These are phyloP conservation scores for Drosophila percnosoma DNA, from an alignment of 2,888 invertebrate genomes.

Conservation along the genomic window DNA sequence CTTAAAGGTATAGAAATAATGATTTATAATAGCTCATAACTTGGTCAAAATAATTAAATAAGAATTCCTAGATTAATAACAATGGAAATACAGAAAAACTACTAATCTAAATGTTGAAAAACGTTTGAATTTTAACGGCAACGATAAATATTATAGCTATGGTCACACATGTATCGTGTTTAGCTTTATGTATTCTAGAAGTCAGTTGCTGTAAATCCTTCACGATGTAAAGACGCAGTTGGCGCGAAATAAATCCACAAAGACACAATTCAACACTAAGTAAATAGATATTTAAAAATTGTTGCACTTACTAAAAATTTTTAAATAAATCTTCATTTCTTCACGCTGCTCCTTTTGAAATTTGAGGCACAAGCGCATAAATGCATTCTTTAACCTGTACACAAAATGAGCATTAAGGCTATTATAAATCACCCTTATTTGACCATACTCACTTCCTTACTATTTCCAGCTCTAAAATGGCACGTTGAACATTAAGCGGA, in stretches of 20 bases:
- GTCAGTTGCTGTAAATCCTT: no score
- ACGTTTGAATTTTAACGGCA: no score
- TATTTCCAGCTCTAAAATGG: constrained; percentile 74
- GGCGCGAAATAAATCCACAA: no score
- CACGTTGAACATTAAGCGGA: constrained; percentile 73
- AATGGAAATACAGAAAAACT: no score
- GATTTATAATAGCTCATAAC: no score
- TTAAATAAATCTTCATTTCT: constrained; percentile 59
- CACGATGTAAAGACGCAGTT: no score
- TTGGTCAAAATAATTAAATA: background rate
- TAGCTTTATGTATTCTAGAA: no score
- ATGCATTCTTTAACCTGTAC: constrained; percentile 63
- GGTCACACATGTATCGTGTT: no score
- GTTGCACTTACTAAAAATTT: constrained; percentile 59
- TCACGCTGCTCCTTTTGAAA: constrained; percentile 33
- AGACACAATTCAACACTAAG: no score
- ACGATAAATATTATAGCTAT: no score
- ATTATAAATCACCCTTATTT: background rate
- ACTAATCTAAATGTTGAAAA: no score
- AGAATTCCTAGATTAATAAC: background rate
- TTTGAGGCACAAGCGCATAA: constrained; percentile 56
- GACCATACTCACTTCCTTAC: constrained; percentile 70
- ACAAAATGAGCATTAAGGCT: background rate
- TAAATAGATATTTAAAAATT: background rate
- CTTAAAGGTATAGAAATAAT: background rate